Conservation (phyloP, 2,113 vertebrate species). For the Strix aluco region DNA sequence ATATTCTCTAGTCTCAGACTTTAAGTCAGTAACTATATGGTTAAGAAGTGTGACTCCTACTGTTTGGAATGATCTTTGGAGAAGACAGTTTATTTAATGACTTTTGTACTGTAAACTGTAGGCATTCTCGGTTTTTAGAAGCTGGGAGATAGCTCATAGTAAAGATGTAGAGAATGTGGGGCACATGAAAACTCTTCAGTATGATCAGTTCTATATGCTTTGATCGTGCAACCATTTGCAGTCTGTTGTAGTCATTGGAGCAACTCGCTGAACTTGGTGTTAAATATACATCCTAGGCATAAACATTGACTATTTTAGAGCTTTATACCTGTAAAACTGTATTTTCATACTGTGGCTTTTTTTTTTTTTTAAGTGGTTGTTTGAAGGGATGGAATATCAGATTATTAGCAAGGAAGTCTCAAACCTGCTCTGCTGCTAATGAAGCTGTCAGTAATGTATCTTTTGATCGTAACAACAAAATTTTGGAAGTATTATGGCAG, state of each 20-base stretch:
- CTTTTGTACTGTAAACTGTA: constrained; percentile 9
- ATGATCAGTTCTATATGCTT: not conserved
- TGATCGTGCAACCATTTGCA: not conserved
- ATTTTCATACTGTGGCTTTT: not conserved
- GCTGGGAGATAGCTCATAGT: not conserved
- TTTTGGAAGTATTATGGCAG: not conserved
- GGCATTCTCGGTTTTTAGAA: not conserved
- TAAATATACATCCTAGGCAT: not conserved
- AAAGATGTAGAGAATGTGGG: not conserved
- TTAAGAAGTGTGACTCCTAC: constrained; percentile 25
- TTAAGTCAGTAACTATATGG: not conserved
- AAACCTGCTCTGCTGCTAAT: not conserved
- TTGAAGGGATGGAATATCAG: not conserved
- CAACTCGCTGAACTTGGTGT: not conserved
- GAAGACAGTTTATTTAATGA: constrained; percentile 19
- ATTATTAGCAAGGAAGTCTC: not conserved
- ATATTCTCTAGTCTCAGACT: not conserved
- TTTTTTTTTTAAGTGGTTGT: not conserved
- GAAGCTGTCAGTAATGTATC: not conserved
- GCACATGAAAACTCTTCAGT: not conserved
- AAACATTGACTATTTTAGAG: not conserved
- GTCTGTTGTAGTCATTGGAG: not conserved
- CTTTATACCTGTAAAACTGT: not conserved
- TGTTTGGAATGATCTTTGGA: constrained; percentile 27
- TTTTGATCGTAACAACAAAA: not conserved